Conservation (phyloP, 2,888 invertebrate genomes). For the Danaus chrysippus region DNA sequence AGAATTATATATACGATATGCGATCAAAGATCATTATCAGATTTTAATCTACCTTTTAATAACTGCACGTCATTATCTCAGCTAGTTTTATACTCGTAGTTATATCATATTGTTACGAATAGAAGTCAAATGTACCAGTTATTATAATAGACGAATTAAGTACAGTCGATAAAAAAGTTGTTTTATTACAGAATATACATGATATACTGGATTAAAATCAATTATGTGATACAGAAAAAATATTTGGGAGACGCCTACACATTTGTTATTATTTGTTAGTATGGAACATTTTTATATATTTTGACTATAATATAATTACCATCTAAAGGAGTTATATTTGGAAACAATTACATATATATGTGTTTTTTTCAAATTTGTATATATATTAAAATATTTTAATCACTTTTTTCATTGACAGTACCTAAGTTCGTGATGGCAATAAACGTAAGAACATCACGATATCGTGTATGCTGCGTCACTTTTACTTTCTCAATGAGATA, state of each 20-base stretch:
- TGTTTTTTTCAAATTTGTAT: not conserved
- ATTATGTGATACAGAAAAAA: no score
- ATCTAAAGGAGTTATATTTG: no score
- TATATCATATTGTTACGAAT: not conserved
- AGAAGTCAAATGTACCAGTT: not conserved
- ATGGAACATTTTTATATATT: no score
- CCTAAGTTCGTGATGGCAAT: constrained; percentile 22
- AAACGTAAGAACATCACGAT: constrained; percentile 28
- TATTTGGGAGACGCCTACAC: no score
- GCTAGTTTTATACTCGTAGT: not conserved
- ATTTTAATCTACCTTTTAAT: not conserved
- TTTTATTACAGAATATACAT: not conserved
- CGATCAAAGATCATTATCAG: not conserved
- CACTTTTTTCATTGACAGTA: constrained; percentile 16
- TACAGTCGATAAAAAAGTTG: not conserved
- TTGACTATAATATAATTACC: no score
- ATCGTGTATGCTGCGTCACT: constrained; percentile 27
- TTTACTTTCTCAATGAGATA: constrained; percentile 29
- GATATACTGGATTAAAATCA: not conserved
- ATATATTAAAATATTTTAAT: not conserved
- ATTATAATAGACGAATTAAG: not conserved
- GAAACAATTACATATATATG: no score
- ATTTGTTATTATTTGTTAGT: no score
- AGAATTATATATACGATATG: no score
- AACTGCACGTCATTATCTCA: not conserved